These are phyloP conservation scores for Drosophila quadrilineata DNA, from an alignment of 1,140 invertebrate species.

Conservation along the genomic window DNA sequence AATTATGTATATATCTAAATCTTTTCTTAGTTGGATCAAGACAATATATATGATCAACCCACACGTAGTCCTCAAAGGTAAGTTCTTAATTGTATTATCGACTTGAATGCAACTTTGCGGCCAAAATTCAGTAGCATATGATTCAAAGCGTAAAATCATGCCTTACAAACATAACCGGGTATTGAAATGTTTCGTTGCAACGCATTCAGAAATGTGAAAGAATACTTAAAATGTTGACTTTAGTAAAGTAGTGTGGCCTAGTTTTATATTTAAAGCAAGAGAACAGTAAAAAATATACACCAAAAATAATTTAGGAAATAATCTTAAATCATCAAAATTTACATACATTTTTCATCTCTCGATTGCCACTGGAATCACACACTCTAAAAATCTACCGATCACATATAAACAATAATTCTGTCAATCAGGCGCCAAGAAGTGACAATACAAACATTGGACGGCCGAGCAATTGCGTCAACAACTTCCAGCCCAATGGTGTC, in stretches of 20 bases:
- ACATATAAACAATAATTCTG: slow-evolving; percentile 52
- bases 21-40: slow-evolving; percentile 66
- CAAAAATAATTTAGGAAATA: slow-evolving; percentile 6
- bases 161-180: slow-evolving; percentile 20
- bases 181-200: slow-evolving; percentile 10
- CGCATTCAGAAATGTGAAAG: not conserved
- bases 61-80: slow-evolving; percentile 81
- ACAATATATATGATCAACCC: slow-evolving; percentile 72
- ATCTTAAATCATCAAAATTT: slow-evolving; percentile 57
- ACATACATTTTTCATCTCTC: slow-evolving; percentile 22
- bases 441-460: slow-evolving; percentile 52
- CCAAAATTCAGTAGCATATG: slow-evolving; percentile 15
- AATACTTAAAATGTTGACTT: not conserved
- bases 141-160: slow-evolving; percentile 7
- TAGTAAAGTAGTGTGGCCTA: slow-evolving; percentile 14
- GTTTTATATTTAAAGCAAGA: slow-evolving; percentile 2
- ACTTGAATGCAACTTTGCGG: not conserved
- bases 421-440: slow-evolving; percentile 55
- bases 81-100: slow-evolving; percentile 21
- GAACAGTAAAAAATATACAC: slow-evolving; percentile 12
- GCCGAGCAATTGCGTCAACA: slow-evolving; percentile 13
- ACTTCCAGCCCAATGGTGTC: slow-evolving; percentile 22
- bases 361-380: too few relatives aligned
- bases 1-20: not conserved
- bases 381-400: slow-evolving; percentile 22